Evolutionary conservation across 2,113 vertebrate genomes (phyloP), one percentile per base, ranked within the genome.

Genomic region (Barnardius zonarius): DNA sequence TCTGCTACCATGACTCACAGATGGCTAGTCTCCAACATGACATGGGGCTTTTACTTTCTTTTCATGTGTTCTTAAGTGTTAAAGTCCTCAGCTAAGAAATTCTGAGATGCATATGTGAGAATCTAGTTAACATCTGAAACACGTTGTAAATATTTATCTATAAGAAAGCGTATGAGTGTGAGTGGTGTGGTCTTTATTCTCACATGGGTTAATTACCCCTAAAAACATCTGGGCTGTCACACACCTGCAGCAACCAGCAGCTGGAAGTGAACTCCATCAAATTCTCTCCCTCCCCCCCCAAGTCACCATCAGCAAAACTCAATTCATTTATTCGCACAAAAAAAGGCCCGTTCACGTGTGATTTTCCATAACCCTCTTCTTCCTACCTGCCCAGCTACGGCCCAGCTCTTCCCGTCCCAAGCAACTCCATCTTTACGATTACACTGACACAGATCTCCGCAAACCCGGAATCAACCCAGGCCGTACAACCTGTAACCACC

Each of bases 11-110:
- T 0, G 2, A 52, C 25, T 28, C 35, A 37, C 13, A 7, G 15
- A 12, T 10, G 35, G 62, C 16, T 59, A 64, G 27, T 17, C 73
- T 27, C 20, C 27, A 46, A 11, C 0, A 27, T 0, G 1, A 28
- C 27, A 57, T 3, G 4, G 0, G 1, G 10, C 31, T 22, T 5
- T 13, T 35, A 11, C 11, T 24, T 37, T 10, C 25, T 48, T 41
- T 55, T 7, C 5, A 0, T 5, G 4, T 1, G 1, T 24, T 63
- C 27, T 37, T 5, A 37, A 52, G 7, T 0, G 1, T 1, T 20
- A 4, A 83, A 64, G 20, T 55, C 8, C 41, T 31, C 49, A 74
- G 9, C 3, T 25, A 5, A 70, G 10, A 7, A 8, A 16, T 22
- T 54, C 41, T 37, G 35, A 35, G 8, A 9, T 13, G 7, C 0